Evolutionary conservation across 2,797 vertebrate genomes (phyloP).

Genomic region (Rachycentron canadum): DNA sequence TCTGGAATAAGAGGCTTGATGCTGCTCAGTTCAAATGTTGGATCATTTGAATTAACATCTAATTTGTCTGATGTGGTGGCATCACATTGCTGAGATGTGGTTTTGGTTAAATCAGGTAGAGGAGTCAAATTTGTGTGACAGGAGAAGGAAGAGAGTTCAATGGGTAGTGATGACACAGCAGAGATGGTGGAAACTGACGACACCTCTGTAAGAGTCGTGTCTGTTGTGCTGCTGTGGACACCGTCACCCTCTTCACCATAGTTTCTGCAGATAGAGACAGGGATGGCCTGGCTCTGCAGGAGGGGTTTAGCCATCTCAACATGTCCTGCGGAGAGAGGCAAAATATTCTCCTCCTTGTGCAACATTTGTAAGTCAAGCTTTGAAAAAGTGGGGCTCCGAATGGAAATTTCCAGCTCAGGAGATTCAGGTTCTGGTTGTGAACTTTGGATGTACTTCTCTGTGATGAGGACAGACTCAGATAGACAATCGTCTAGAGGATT

Average conservation of each 20-base stretch:
- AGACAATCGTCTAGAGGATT: not conserved
- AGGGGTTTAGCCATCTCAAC: not conserved
- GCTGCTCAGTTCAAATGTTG: not conserved
- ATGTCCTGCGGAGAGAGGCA: not conserved
- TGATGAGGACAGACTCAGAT: not conserved
- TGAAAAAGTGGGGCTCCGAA: not conserved
- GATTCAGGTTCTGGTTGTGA: not conserved
- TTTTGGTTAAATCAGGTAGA: not conserved
- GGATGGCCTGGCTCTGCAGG: constrained; percentile 10
- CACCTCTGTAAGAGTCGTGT: constrained; percentile 24
- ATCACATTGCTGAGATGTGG: not conserved
- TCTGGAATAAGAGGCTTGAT: not conserved
- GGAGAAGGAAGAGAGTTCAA: not conserved
- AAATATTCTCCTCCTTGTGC: not conserved
- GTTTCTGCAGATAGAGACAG: constrained; percentile 2
- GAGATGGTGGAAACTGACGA: constrained; percentile 35
- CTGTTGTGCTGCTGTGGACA: constrained; percentile 9
- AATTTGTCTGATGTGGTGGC: constrained; percentile 2
- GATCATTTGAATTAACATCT: constrained; percentile 35
- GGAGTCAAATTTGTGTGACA: not conserved
- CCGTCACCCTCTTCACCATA: not conserved
- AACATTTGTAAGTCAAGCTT: not conserved
- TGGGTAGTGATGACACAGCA: not conserved
- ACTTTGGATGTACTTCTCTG: not conserved
- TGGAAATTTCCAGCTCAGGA: not conserved